Conservation (phyloP, 2,888 invertebrate species). For the Drosophila buzzatii region DNA sequence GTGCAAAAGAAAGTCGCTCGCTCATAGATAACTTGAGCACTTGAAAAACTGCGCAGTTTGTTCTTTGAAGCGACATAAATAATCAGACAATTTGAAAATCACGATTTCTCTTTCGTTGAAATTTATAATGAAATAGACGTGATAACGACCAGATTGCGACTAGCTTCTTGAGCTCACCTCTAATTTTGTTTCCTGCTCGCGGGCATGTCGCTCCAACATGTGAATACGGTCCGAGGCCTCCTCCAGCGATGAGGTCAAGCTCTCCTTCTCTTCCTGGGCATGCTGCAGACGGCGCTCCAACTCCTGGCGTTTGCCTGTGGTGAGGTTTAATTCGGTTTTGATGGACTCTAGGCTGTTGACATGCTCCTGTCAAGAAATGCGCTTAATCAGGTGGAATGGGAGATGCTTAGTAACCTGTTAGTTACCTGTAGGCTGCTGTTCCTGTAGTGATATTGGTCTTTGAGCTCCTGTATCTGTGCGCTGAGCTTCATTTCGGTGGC, state of each 20-base stretch:
- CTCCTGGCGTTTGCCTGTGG: conserved; percentile 93
- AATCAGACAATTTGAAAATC: conserved; percentile 56
- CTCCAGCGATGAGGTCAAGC: conserved; percentile 92
- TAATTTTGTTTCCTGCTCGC: conserved; percentile 90
- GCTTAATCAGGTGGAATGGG: background rate
- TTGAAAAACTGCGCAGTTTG: conserved; percentile 70
- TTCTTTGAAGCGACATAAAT: conserved; percentile 49
- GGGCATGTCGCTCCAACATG: conserved; percentile 92
- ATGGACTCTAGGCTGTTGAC: conserved; percentile 95
- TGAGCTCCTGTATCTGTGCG: conserved; percentile 92
- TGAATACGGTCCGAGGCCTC: conserved; percentile 95
- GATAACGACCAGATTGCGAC: conserved; percentile 45
- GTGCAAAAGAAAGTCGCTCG: conserved; percentile 63
- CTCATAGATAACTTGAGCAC: conserved; percentile 57
- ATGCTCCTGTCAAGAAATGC: conserved; percentile 89
- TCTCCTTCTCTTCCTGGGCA: conserved; percentile 92
- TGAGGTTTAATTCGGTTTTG: conserved; percentile 93
- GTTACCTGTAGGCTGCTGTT: conserved; percentile 90
- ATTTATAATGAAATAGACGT: conserved; percentile 46
- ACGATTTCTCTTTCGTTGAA: conserved; percentile 53
- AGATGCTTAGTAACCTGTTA: background rate
- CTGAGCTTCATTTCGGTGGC: conserved; percentile 92
- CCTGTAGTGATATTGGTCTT: conserved; percentile 93
- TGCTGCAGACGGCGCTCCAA: conserved; percentile 92
- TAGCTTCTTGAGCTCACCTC: conserved; percentile 73